Evolutionary conservation across 2,888 invertebrate genomes (phyloP), one percentile per base, ranked within the genome.

Genomic region (Tenthredo scrophulariae): DNA sequence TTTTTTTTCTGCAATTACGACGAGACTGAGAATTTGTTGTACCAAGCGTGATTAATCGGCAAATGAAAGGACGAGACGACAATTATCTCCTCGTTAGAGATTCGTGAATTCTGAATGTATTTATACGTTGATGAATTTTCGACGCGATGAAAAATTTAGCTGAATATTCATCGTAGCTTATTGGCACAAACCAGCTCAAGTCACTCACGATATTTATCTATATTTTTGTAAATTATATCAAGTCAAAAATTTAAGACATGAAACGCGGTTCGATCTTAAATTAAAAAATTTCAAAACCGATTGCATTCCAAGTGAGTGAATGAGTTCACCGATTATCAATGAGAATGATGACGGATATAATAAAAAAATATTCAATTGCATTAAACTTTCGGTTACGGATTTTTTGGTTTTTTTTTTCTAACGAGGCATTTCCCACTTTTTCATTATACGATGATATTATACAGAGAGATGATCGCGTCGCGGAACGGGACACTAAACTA

Each of bases 391-490:
- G 3, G 50, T 50, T 50, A 50, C 18, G 18, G 50, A n/a, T 62
- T 62, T 62, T 26, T 58, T 22, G 5, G 7, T 22, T 10, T 26
- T 22, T 9, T 62, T 62, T 22, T 1, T 62, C 10, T 2, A 62
- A 6, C 22, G 22, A 22, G 18, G 6, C 33, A 15, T 67, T 37
- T 70, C 15, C 18, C 5, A 37, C 18, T 70, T 37, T 70, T 37
- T 4, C 6, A 22, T 2, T 50, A 7, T 18, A 18, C 18, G 18
- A 26, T n/a, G 4, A 33, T 33, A 33, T 33, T 50, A 9, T 54
- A 18, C 50, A 33, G 50, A 50, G 33, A 77, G 50, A 18, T 54
- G 54, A 77, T 54, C 29, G 26, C 77, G 15, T 77, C 77, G 15
- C 80, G 62, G 62, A 26, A 62, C 22, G 10, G 50, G 26, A 15